Conservation (phyloP, 2,888 invertebrate species). For the Noctuana brunneofusca region DNA sequence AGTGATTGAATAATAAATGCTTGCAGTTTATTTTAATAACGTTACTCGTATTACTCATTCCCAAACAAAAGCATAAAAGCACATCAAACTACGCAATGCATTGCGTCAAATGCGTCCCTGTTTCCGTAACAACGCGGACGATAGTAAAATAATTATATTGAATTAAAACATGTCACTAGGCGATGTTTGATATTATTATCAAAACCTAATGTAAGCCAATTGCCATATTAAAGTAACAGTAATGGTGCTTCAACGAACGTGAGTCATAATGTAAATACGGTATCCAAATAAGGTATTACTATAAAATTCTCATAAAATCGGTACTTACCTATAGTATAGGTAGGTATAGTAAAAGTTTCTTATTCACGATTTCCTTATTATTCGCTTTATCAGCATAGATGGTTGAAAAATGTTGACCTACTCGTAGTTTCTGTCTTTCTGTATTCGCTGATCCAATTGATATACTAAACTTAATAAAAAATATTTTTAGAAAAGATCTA, state of each 20-base stretch:
- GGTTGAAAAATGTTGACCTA: too few species aligned
- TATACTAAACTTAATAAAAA: too few species aligned
- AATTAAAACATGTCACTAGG: constrained; percentile 2
- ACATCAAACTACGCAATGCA: neutral
- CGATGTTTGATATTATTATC: constrained; percentile 5
- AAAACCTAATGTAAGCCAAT: constrained; percentile 3
- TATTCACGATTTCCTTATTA: too few species aligned
- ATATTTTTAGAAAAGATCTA: too few species aligned
- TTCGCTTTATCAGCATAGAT: too few species aligned
- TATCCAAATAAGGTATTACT: constrained; percentile 20
- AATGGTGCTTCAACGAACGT: neutral
- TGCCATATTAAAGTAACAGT: neutral
- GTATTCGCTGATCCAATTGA: too few species aligned
- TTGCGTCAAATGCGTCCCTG: neutral
- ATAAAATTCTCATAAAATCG: constrained; percentile 21
- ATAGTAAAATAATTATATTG: too few species aligned
- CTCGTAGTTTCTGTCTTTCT: too few species aligned
- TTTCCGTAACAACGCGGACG: constrained; percentile 2
- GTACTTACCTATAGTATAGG: neutral
- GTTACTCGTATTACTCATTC: neutral
- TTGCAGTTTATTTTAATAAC: too few species aligned
- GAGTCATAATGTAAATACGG: constrained; percentile 14
- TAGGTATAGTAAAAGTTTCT: too few species aligned
- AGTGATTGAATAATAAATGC: neutral
- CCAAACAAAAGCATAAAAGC: neutral